These are phyloP conservation scores for Trigoniulus corallinus DNA, from an alignment of 1,140 invertebrate species.

Conservation along the genomic window DNA sequence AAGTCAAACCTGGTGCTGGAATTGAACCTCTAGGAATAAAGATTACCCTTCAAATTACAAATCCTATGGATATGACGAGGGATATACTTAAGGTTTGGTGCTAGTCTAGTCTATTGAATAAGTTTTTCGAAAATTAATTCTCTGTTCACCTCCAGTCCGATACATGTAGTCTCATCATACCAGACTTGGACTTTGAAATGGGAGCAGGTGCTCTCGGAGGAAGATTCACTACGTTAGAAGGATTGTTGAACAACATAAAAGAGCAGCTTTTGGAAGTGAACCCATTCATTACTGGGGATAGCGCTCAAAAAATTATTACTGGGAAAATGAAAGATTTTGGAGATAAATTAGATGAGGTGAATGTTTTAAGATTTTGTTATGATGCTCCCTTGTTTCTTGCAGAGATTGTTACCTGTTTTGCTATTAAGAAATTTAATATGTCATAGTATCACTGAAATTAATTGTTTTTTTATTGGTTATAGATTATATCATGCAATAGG, in stretches of 20 bases:
- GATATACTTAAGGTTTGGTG: slow-evolving; percentile 72
- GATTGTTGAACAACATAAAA: slow-evolving; percentile 37
- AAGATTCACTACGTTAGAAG: slow-evolving; percentile 91
- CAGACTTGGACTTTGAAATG: slow-evolving; percentile 76
- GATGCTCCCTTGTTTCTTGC: too few relatives aligned
- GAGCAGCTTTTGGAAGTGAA: slow-evolving; percentile 47
- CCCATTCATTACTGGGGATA: slow-evolving; percentile 56
- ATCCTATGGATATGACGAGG: slow-evolving; percentile 61
- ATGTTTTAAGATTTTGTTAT: too few relatives aligned
- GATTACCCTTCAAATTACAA: slow-evolving; percentile 56
- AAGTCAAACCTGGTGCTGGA: slow-evolving; percentile 86
- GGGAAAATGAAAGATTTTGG: slow-evolving; percentile 45
- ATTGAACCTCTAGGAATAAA: slow-evolving; percentile 66
- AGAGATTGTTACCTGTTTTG: too few relatives aligned
- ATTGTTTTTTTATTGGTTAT: slow-evolving; percentile 3
- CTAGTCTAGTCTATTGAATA: not conserved
- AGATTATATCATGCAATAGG: slow-evolving; percentile 36
- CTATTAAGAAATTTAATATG: too few relatives aligned
- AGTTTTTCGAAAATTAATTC: slow-evolving; percentile 3
- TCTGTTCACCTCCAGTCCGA: slow-evolving; percentile 52
- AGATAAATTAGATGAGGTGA: slow-evolving; percentile 46
- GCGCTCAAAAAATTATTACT: slow-evolving; percentile 33
- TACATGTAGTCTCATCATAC: slow-evolving; percentile 70
- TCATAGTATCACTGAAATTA: not conserved
- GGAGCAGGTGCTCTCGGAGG: slow-evolving; percentile 72